phyloP scores from a whole-genome alignment of 2,888 invertebrate genomes.

The Brachyopa scutellaris region DNA sequence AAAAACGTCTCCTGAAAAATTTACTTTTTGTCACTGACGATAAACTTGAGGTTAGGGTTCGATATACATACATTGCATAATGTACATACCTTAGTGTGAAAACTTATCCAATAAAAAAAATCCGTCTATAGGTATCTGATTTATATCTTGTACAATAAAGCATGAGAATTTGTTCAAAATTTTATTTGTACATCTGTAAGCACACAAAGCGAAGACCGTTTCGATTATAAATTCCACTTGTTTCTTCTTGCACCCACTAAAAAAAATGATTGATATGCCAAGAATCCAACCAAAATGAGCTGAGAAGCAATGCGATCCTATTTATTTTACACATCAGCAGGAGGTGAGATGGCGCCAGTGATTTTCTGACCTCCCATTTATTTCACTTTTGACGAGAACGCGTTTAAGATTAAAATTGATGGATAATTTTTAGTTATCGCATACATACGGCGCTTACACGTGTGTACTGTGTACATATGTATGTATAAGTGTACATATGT shows the following conservation, averaged over 20 bases:
- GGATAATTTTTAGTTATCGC: slow-evolving; percentile 44
- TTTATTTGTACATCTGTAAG: slow-evolving; percentile 26
- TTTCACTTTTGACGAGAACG: slow-evolving; percentile 36
- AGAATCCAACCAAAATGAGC: slow-evolving; percentile 41
- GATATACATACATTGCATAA: no score
- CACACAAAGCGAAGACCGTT: neutral
- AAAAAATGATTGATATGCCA: slow-evolving; percentile 46
- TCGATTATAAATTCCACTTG: slow-evolving; percentile 20
- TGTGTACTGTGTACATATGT: neutral
- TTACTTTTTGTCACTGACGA: no score
- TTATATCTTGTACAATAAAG: neutral
- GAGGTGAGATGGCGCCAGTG: slow-evolving; percentile 80
- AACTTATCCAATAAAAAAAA: no score
- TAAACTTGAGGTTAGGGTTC: no score
- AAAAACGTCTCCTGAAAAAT: no score
- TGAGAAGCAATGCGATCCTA: slow-evolving; percentile 44
- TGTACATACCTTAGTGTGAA: no score
- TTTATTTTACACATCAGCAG: slow-evolving; percentile 77
- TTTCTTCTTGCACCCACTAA: slow-evolving; percentile 12
- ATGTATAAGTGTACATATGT: neutral
- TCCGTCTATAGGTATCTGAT: no score
- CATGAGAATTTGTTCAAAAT: slow-evolving; percentile 7
- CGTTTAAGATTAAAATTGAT: slow-evolving; percentile 21
- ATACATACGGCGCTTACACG: neutral
- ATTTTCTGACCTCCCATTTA: slow-evolving; percentile 76